These are phyloP conservation scores for Augochlorella aurata DNA, from an alignment of 2,888 invertebrate species.

Conservation along the genomic window DNA sequence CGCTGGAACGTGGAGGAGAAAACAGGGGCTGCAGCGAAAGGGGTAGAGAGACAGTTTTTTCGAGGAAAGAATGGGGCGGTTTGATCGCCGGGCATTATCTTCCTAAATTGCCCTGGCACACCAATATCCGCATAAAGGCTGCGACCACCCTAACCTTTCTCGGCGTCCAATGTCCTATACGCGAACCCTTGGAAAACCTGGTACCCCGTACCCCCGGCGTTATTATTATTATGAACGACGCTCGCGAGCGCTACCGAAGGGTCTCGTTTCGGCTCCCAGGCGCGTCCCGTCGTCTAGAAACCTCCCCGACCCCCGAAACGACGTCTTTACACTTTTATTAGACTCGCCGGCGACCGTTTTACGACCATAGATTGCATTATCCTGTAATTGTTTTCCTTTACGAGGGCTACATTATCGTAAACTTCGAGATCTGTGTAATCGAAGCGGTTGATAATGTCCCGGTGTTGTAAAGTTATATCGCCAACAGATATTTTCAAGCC, in stretches of 20 bases:
- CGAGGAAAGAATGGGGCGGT: constrained; percentile 64
- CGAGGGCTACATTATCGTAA: background rate
- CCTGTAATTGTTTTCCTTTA: constrained; percentile 9
- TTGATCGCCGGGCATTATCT: constrained; percentile 75
- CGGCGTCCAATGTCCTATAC: constrained; percentile 44
- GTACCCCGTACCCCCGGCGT: constrained; percentile 44
- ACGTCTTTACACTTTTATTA: constrained; percentile 31
- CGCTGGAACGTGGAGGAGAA: constrained; percentile 6
- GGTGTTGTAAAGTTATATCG: background rate
- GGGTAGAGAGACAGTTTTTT: constrained; percentile 37
- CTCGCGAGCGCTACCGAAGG: constrained; percentile 22
- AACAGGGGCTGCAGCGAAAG: background rate
- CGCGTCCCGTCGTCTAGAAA: background rate
- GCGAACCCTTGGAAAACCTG: constrained; percentile 44
- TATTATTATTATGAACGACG: constrained; percentile 65
- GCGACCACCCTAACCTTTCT: constrained; percentile 44
- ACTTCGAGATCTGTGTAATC: background rate
- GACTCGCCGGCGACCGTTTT: constrained; percentile 7
- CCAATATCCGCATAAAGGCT: constrained; percentile 64
- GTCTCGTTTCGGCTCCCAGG: constrained; percentile 3
- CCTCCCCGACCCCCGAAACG: background rate
- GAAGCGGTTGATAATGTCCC: background rate
- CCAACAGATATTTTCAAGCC: background rate
- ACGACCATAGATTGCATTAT: constrained; percentile 6
- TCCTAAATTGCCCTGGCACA: constrained; percentile 72